A percentile compares a stretch with the other conserved stretches of the same genome.
Evolutionary conservation across 2,888 invertebrate genomes (phyloP).

Genomic region (Idaea dimidiata): DNA sequence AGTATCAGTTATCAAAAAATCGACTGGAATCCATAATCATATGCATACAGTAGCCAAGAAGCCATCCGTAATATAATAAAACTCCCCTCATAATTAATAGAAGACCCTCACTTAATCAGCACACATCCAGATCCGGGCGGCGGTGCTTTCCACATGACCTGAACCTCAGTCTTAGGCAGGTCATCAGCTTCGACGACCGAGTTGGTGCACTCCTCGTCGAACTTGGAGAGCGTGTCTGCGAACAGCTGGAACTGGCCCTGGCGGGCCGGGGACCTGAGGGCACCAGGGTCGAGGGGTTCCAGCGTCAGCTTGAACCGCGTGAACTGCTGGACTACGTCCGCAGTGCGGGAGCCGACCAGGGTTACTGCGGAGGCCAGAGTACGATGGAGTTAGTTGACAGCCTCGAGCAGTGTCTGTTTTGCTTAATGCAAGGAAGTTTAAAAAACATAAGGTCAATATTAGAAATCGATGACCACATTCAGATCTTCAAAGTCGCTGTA

Average conservation of each 20-base stretch:
- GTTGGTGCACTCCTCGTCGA: constrained; percentile 92
- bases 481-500: no score
- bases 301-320: constrained; percentile 89
- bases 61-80: neutral
- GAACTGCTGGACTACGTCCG: constrained; percentile 86
- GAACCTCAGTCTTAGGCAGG: constrained; percentile 90
- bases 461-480: no score
- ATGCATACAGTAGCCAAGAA: neutral
- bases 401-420: neutral
- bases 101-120: constrained; percentile 85
- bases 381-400: neutral
- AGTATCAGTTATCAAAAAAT: no score
- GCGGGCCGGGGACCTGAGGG: constrained; percentile 46
- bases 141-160: constrained; percentile 95
- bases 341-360: constrained; percentile 84
- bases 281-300: constrained; percentile 81
- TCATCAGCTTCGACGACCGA: constrained; percentile 90
- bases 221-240: constrained; percentile 82
- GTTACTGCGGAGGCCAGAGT: constrained; percentile 72
- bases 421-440: no score
- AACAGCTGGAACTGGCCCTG: constrained; percentile 77
- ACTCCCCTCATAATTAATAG: neutral
- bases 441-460: no score
- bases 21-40: no score
- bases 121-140: constrained; percentile 92